A percentile compares a stretch with the other conserved stretches of the same genome.
These are phyloP conservation scores for Siniperca knerii DNA, from an alignment of 2,113 vertebrate genomes.

Conservation along the genomic window DNA sequence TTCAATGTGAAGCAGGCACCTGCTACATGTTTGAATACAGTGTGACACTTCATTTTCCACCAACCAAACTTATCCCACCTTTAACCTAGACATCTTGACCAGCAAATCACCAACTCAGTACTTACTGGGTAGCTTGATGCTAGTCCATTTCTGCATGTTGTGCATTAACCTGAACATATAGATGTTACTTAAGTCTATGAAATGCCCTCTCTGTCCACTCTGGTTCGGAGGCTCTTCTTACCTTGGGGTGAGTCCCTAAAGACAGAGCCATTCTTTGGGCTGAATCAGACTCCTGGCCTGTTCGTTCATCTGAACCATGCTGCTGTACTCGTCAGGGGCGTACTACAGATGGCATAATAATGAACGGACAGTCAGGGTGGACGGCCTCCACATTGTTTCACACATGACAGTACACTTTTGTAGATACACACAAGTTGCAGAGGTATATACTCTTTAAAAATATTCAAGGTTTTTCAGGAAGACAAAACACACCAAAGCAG, in stretches of 20 bases:
- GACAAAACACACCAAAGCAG: constrained; percentile 6
- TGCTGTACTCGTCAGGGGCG: constrained; percentile 94
- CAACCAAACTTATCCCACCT: neutral
- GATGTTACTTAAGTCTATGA: constrained; percentile 13
- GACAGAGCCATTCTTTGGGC: constrained; percentile 99
- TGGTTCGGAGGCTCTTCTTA: constrained; percentile 80
- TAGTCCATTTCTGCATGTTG: neutral
- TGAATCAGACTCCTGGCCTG: constrained; percentile 95
- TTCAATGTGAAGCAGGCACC: neutral
- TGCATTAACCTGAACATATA: neutral
- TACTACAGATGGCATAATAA: constrained; percentile 92
- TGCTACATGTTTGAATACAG: too few species aligned
- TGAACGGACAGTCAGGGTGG: constrained; percentile 73
- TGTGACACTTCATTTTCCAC: neutral
- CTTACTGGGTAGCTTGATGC: neutral
- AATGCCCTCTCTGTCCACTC: constrained; percentile 47
- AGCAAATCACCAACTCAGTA: neutral
- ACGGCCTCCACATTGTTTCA: constrained; percentile 12
- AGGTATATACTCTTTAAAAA: neutral
- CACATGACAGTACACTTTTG: constrained; percentile 44
- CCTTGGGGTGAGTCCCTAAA: constrained; percentile 88
- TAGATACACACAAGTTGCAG: constrained; percentile 23
- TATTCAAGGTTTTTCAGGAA: neutral
- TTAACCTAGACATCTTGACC: too few species aligned
- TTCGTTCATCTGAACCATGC: constrained; percentile 94